A percentile compares a stretch with the other conserved stretches of the same genome.
These are phyloP conservation scores for Phrynocephalus versicolor DNA, from an alignment of 2,113 vertebrate genomes.

Conservation along the genomic window DNA sequence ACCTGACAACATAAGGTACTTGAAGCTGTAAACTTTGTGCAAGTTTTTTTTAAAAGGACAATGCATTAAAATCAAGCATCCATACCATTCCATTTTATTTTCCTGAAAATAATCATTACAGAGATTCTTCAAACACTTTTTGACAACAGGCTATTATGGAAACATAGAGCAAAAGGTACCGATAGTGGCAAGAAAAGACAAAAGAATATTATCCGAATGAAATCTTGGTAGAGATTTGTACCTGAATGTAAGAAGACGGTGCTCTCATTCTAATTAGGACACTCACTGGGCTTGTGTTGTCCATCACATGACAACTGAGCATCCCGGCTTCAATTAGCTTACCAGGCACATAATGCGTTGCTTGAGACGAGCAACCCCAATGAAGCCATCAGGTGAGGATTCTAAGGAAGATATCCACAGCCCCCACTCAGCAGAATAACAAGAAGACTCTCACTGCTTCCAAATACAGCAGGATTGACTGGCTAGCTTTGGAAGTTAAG, in stretches of 20 bases:
- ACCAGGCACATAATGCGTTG: neutral
- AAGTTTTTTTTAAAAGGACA: conserved; percentile 38
- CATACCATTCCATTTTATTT: conserved; percentile 32
- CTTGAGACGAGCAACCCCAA: neutral
- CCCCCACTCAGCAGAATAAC: neutral
- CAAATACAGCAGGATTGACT: neutral
- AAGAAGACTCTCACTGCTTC: too few species aligned
- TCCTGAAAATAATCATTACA: conserved; percentile 30
- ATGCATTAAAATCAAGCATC: conserved; percentile 53
- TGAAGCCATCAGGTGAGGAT: neutral
- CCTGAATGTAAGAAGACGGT: conserved; percentile 42
- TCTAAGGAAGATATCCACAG: neutral
- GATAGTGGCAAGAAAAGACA: conserved; percentile 40
- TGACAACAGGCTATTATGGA: conserved; percentile 42
- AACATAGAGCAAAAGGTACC: conserved; percentile 50
- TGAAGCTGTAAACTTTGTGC: conserved; percentile 56
- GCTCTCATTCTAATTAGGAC: neutral
- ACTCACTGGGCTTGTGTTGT: neutral
- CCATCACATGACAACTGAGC: neutral
- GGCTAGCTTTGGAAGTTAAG: neutral
- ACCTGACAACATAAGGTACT: conserved; percentile 56
- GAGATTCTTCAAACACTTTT: conserved; percentile 45
- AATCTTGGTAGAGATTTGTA: conserved; percentile 27
- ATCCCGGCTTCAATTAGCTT: neutral
- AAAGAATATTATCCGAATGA: neutral